phyloP scores from a whole-genome alignment of 2,888 invertebrate species.

The Yponomeuta sedellus region DNA sequence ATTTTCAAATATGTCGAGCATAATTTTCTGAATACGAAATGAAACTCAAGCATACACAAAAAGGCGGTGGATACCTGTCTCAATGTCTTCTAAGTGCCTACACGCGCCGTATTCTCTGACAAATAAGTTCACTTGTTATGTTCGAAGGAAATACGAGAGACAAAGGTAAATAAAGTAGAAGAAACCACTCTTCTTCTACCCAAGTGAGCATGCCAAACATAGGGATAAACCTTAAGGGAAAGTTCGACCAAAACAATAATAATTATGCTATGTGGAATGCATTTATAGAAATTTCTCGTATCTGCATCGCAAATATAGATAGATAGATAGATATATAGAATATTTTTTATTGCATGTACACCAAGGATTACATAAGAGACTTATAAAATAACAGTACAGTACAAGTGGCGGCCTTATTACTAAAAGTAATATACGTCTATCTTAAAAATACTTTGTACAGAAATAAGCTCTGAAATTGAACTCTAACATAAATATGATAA shows the following conservation, averaged over 20 bases:
- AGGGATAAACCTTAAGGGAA: background rate
- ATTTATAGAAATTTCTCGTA: too few relatives aligned
- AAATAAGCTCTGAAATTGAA: too few relatives aligned
- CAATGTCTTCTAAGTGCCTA: conserved; percentile 53
- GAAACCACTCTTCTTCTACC: conserved; percentile 32
- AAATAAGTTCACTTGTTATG: conserved; percentile 59
- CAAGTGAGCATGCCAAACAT: background rate
- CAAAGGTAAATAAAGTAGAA: conserved; percentile 47
- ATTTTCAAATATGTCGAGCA: conserved; percentile 48
- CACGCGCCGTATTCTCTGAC: conserved; percentile 47
- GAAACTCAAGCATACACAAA: conserved; percentile 48
- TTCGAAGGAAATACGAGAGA: conserved; percentile 46
- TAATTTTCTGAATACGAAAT: conserved; percentile 63
- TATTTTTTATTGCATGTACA: too few relatives aligned
- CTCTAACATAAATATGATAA: too few relatives aligned
- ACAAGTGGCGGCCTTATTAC: too few relatives aligned
- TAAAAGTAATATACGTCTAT: too few relatives aligned
- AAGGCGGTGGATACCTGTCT: conserved; percentile 45
- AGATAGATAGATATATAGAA: too few relatives aligned
- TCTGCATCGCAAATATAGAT: too few relatives aligned
- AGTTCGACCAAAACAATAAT: too few relatives aligned
- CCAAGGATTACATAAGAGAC: too few relatives aligned
- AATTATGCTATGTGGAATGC: background rate
- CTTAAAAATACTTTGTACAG: too few relatives aligned
- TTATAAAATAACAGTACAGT: too few relatives aligned